Evolutionary conservation across 2,797 vertebrate genomes (phyloP).

Genomic region (Sphenopsis melanotis): DNA sequence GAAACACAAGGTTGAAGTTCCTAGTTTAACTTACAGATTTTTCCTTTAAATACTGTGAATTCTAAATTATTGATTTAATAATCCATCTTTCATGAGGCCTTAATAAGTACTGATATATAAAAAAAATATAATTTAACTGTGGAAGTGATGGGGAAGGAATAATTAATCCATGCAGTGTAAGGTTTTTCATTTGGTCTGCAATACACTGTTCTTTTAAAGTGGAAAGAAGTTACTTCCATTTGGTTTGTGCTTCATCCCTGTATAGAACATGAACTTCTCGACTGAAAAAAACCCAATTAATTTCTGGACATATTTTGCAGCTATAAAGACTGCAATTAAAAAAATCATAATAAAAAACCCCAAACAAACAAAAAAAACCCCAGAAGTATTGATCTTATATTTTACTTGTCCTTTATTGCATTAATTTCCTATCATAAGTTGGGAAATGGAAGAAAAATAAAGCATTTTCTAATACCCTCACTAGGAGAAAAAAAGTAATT

Average conservation of each 20-base stretch:
- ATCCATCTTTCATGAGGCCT: background rate
- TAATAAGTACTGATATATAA: background rate
- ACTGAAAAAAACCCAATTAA: background rate
- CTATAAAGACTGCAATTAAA: background rate
- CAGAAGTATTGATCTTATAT: background rate
- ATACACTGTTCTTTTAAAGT: background rate
- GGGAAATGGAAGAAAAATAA: background rate
- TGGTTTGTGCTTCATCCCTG: background rate
- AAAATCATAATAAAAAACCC: background rate
- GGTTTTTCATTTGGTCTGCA: background rate
- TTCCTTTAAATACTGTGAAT: constrained; percentile 48
- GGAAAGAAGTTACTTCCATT: background rate
- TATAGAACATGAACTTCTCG: background rate
- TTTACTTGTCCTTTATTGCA: background rate
- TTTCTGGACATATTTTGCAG: constrained; percentile 7
- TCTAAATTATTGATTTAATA: constrained; percentile 13
- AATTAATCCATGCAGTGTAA: background rate
- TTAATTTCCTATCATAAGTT: background rate
- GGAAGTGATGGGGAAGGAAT: background rate
- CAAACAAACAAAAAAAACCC: background rate
- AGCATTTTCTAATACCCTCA: background rate
- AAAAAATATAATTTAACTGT: background rate
- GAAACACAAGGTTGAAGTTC: background rate
- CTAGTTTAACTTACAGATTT: constrained; percentile 39
- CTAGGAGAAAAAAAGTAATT: background rate